Conservation (phyloP, 23 tunicate species). For the Diplosoma virens region DNA sequence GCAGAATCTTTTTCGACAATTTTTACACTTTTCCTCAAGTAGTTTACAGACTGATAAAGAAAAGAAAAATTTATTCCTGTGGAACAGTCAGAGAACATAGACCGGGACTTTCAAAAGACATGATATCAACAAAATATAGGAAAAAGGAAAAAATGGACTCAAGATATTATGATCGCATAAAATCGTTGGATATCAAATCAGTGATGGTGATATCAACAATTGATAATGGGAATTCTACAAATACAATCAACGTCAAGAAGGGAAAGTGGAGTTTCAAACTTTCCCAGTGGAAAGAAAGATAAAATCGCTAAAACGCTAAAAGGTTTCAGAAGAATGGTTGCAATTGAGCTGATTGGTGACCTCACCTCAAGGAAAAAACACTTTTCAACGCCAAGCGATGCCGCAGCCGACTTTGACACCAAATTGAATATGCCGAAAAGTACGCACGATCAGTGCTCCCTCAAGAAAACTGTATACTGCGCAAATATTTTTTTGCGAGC, state of each 20-base stretch:
- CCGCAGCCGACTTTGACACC: too few species aligned
- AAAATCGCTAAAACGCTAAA: too few species aligned
- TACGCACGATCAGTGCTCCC: too few species aligned
- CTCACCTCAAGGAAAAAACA: too few species aligned
- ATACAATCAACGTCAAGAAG: neutral
- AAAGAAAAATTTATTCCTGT: neutral
- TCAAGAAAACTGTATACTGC: too few species aligned
- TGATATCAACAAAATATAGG: neutral
- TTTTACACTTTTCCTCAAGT: neutral
- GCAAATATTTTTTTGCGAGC: too few species aligned
- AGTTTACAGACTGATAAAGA: too few species aligned
- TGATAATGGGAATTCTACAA: neutral
- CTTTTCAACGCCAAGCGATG: too few species aligned
- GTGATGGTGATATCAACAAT: neutral
- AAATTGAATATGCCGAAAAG: too few species aligned
- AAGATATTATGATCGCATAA: neutral
- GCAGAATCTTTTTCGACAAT: neutral
- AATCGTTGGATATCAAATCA: neutral
- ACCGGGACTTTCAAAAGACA: neutral
- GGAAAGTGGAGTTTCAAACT: neutral
- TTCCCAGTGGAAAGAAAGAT: too few species aligned
- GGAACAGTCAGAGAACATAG: neutral
- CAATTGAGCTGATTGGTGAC: too few species aligned
- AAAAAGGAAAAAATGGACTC: neutral
- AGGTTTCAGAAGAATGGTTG: too few species aligned